Evolutionary conservation across 2,113 vertebrate species (phyloP).

Genomic region (Scolopax mira): DNA sequence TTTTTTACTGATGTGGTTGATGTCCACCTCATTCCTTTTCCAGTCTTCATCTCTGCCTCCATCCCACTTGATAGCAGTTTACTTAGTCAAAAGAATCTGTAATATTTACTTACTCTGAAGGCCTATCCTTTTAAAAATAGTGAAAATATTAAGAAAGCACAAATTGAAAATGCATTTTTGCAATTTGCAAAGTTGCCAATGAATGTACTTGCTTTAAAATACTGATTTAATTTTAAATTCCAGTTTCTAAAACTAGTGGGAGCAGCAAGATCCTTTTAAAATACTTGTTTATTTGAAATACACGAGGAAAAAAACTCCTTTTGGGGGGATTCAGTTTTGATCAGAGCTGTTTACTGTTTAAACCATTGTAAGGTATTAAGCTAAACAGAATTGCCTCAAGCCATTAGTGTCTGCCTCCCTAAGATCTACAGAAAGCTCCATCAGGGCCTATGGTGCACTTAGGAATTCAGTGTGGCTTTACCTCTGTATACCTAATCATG

Average conservation of each 20-base stretch:
- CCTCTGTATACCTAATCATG: rapidly evolving
- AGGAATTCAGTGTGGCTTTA: not conserved
- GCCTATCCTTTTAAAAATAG: not conserved
- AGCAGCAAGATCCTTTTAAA: not conserved
- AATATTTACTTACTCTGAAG: not conserved
- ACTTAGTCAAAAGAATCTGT: not conserved
- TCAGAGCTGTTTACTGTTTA: not conserved
- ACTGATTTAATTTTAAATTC: not conserved
- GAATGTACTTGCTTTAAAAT: not conserved
- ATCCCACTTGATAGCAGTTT: not conserved
- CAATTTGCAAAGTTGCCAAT: not conserved
- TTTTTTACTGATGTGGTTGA: not conserved
- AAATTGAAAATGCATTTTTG: not conserved
- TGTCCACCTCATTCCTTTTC: not conserved
- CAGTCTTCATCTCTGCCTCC: not conserved
- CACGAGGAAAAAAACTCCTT: not conserved
- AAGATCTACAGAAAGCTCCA: not conserved
- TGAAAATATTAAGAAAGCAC: not conserved
- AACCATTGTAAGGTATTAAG: not conserved
- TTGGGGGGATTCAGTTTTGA: not conserved
- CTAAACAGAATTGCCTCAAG: not conserved
- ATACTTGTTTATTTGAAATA: not conserved
- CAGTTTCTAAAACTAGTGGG: not conserved
- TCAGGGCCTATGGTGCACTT: rapidly evolving
- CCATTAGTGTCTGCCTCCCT: not conserved